Percentiles rank a stretch among this genome's conserved stretches.
phyloP scores from a whole-genome alignment of 1,140 invertebrate genomes.

The Drosophila miranda region DNA sequence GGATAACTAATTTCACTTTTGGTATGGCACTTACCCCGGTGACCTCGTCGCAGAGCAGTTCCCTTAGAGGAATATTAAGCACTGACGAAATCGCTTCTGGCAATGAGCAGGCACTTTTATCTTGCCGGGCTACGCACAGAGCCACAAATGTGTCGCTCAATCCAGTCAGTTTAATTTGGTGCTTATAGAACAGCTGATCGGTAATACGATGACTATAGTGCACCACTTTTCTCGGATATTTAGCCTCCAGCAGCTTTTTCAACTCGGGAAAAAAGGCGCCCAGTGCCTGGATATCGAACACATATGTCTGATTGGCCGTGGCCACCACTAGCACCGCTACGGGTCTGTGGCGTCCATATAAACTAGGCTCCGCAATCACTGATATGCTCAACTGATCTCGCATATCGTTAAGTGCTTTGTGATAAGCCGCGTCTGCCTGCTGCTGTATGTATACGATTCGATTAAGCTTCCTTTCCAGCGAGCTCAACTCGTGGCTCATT shows the following conservation, averaged over 20 bases:
- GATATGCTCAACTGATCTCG: no score
- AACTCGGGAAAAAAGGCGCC: conserved; percentile 44
- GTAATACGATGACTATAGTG: conserved; percentile 58
- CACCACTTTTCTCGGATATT: conserved; percentile 46
- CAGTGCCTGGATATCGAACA: conserved; percentile 52
- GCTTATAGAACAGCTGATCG: conserved; percentile 34
- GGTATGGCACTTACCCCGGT: no score
- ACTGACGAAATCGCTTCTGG: conserved; percentile 42
- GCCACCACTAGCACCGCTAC: conserved; percentile 48
- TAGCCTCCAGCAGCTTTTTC: conserved; percentile 26
- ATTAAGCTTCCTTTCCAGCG: no score
- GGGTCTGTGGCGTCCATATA: conserved; percentile 45
- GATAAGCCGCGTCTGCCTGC: no score
- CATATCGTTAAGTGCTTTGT: no score
- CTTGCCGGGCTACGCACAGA: conserved; percentile 32
- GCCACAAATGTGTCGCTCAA: conserved; percentile 52
- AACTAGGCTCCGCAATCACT: no score
- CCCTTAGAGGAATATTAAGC: conserved; percentile 23
- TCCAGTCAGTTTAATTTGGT: conserved; percentile 39
- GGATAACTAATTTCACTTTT: no score
- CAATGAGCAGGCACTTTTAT: conserved; percentile 17
- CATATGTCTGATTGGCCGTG: conserved; percentile 41
- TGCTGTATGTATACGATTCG: no score
- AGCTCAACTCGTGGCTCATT: no score
- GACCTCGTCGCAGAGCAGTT: conserved; percentile 45